Percentiles rank a stretch among this genome's conserved stretches.
phyloP scores from a whole-genome alignment of 2,797 vertebrate genomes.

The Gallinago nigripennis region DNA sequence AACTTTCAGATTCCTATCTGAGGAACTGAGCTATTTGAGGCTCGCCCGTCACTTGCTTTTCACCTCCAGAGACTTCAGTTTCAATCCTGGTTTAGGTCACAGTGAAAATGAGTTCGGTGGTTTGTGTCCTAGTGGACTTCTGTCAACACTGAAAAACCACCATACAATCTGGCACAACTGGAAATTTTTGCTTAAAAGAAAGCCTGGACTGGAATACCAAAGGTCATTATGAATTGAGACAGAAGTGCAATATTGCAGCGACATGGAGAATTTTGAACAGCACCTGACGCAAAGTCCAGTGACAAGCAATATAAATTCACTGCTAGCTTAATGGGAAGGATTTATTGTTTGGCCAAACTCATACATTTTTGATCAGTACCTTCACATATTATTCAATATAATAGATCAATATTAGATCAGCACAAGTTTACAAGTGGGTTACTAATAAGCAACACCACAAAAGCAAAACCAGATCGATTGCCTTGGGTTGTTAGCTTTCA shows the following conservation, averaged over 20 bases:
- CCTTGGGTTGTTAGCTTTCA: background rate
- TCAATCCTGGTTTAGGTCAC: constrained; percentile 48
- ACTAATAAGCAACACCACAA: too few species aligned
- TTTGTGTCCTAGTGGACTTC: constrained; percentile 37
- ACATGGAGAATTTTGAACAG: background rate
- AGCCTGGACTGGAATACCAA: constrained; percentile 2
- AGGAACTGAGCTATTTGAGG: background rate
- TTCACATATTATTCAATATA: background rate
- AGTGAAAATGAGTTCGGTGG: constrained; percentile 27
- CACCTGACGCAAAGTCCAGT: background rate
- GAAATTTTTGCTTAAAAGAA: background rate
- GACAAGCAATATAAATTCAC: background rate
- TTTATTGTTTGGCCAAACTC: background rate
- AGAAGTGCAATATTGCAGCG: background rate
- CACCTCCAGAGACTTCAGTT: constrained; percentile 25
- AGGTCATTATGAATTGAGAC: background rate
- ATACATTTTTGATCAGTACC: background rate
- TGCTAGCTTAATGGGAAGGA: background rate
- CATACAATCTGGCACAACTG: background rate
- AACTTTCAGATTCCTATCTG: background rate
- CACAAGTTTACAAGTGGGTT: too few species aligned
- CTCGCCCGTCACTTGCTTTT: constrained; percentile 15
- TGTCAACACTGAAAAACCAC: constrained; percentile 27
- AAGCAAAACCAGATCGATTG: too few species aligned
- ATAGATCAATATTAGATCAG: too few species aligned